A percentile compares a stretch with the other conserved stretches of the same genome.
Evolutionary conservation across 2,113 vertebrate species (phyloP).

Genomic region (Emydura subglobosa): DNA sequence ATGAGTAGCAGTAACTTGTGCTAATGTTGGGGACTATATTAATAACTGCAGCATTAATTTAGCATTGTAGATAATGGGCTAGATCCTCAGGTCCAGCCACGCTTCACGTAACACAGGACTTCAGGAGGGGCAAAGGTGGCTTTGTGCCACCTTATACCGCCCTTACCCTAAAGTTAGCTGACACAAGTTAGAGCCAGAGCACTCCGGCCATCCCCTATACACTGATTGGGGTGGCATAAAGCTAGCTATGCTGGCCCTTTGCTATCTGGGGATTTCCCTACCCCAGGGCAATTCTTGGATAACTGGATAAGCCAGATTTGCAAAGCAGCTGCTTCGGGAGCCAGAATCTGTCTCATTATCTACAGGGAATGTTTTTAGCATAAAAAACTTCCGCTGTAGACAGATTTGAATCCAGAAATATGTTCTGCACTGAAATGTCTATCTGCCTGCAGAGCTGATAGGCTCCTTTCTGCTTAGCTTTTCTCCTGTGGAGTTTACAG

Average conservation of each 20-base stretch:
- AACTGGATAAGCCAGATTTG: conserved; percentile 68
- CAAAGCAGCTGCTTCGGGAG: conserved; percentile 60
- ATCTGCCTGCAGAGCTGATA: background rate
- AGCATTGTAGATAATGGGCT: conserved; percentile 55
- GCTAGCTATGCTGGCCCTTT: background rate
- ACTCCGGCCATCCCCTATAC: background rate
- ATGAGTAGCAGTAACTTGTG: background rate
- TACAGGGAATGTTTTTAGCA: background rate
- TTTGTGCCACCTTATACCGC: conserved; percentile 70
- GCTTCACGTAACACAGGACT: conserved; percentile 64
- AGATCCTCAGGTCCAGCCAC: conserved; percentile 69
- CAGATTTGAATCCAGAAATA: background rate
- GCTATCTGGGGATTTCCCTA: conserved; percentile 37
- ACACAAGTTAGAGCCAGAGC: background rate
- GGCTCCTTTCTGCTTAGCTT: background rate
- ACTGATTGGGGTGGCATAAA: conserved; percentile 58
- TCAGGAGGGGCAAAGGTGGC: conserved; percentile 63
- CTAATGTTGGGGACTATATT: background rate
- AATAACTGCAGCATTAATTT: conserved; percentile 70
- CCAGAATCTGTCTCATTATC: background rate
- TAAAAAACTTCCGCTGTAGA: conserved; percentile 48
- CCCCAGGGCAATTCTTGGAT: conserved; percentile 16
- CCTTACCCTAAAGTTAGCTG: conserved; percentile 37
- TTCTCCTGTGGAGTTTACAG: background rate
- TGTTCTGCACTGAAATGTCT: rapidly evolving